These are phyloP conservation scores for Zaprionus lachaisei DNA, from an alignment of 1,140 invertebrate species.

Conservation along the genomic window DNA sequence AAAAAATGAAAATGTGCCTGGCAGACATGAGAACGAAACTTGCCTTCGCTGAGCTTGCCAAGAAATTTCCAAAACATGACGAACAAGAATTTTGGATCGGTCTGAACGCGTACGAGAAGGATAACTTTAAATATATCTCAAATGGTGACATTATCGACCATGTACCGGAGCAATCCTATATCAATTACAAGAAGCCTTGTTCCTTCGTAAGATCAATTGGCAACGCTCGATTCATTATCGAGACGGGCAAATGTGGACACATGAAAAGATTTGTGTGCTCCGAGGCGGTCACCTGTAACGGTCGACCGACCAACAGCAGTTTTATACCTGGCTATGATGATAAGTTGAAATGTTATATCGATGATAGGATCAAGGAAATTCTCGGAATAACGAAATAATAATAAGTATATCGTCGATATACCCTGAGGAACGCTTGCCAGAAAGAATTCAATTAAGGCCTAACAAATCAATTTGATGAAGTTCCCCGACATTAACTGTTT, in stretches of 20 bases:
- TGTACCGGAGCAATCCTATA: neutral
- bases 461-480: neutral
- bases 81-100: constrained; percentile 39
- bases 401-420: neutral
- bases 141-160: neutral
- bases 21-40: constrained; percentile 12
- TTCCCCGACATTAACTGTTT: neutral
- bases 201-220: constrained; percentile 13
- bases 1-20: constrained; percentile 30
- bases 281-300: constrained; percentile 20
- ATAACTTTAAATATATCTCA: constrained; percentile 18
- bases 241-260: neutral
- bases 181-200: constrained; percentile 14
- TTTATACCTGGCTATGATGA: neutral
- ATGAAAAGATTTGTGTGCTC: constrained; percentile 29
- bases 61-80: neutral
- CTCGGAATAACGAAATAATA: neutral
- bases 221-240: neutral
- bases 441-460: neutral
- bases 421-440: neutral
- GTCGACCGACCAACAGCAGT: neutral
- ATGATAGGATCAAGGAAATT: neutral
- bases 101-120: constrained; percentile 26
- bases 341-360: constrained; percentile 3
- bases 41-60: neutral